These are phyloP conservation scores for Turritopsis dohrnii DNA, from an alignment of 30 jellyfish, hydroid and myxozoan species.

Conservation along the genomic window DNA sequence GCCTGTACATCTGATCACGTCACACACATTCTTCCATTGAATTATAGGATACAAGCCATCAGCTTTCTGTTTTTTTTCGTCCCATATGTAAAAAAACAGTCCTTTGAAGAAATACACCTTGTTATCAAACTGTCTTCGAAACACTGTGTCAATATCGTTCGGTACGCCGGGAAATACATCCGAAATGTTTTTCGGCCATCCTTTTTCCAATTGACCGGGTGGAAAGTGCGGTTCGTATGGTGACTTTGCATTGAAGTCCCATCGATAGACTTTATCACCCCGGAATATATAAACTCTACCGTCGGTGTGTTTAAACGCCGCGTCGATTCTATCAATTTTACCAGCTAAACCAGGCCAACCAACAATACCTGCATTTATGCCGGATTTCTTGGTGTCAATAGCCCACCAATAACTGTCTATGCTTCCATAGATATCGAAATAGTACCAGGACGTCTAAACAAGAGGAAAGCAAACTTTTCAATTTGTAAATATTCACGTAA, in stretches of 20 bases:
- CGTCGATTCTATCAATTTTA: constrained; percentile 12
- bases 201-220: constrained; percentile 24
- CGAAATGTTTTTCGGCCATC: constrained; percentile 42
- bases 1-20: constrained; percentile 16
- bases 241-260: constrained; percentile 26
- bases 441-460: not conserved
- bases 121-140: constrained; percentile 21
- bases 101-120: constrained; percentile 37
- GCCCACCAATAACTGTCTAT: not conserved
- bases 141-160: constrained; percentile 38
- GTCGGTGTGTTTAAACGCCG: constrained; percentile 33
- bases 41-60: constrained; percentile 3
- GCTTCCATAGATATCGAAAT: not conserved
- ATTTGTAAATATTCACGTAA: too few relatives aligned
- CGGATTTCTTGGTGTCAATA: not conserved
- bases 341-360: constrained; percentile 44
- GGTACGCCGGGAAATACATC: constrained; percentile 46
- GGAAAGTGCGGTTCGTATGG: constrained; percentile 12
- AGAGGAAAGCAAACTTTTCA: not conserved
- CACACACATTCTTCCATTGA: constrained; percentile 38
- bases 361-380: not conserved
- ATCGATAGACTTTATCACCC: constrained; percentile 19
- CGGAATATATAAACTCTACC: constrained; percentile 21
- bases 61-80: constrained; percentile 11
- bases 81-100: constrained; percentile 27